Base-by-base conservation (phyloP, 2,113 vertebrate genomes). In the Taurulus bubalis region DNA sequence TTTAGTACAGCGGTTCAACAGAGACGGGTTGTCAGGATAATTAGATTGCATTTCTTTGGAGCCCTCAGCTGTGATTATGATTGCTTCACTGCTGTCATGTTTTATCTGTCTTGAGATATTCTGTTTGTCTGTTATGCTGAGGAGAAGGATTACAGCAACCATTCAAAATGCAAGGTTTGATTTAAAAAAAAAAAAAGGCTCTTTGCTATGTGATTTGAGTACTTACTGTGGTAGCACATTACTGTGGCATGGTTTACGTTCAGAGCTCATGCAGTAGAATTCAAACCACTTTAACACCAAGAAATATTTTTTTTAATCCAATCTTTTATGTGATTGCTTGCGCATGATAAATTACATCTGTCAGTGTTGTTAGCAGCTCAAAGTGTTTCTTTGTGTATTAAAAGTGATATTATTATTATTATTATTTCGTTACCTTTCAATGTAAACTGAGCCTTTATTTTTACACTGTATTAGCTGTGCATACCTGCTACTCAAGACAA, bases 361-460 rank as follows among this genome's bases (percentile, higher is more conserved):
- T 84, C 80, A 84, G 82, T 90, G 79, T 89, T 80, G 66, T 74
- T 71, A 34, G 70, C 69, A 53, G 69, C 73, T 82, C 12, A 36
- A 32, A 68, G 66, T 69, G 69, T 83, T 73, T 75, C 26, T 85
- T 66, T 81, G 67, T 85, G 69, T 71, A n/a, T 74, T 72, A 1
- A 80, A 78, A 70, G 75, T 83, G 71, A 66, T 55, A 65, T 72
- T 67, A 45, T 26, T 55, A 65, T 72, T 67, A 45, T 26, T 24
- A 11, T 56, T 58, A 6, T 42, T 73, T 18, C 51, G 71, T 67
- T 71, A 64, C 38, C 28, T 73, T 79, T 81, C 26, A 89, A 78
- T 89, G 85, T 91, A 60, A 82, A 73, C 64, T 34, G 85, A 91
- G 86, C 51, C 63, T 84, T 5, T 71, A 34, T 85, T 73, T 89